A percentile compares a stretch with the other conserved stretches of the same genome.
These are phyloP conservation scores for Rhynchophorus ferrugineus DNA, from an alignment of 1,140 invertebrate genomes.

Conservation along the genomic window DNA sequence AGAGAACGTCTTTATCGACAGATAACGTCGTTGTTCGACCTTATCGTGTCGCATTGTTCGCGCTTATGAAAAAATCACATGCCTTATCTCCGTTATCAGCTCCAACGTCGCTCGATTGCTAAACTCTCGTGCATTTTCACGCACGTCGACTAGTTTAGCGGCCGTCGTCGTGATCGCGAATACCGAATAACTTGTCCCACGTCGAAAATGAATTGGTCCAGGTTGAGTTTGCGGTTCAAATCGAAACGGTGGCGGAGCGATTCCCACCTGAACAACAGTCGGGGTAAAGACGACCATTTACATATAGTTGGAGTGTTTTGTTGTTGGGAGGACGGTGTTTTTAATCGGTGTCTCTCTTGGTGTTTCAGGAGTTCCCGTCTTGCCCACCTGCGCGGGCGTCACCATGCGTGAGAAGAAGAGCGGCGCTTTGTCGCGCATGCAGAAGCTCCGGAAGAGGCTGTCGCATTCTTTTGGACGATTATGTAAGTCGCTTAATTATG, in stretches of 20 bases:
- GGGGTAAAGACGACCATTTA: no score
- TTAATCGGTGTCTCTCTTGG: constrained; percentile 9
- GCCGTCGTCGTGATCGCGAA: no score
- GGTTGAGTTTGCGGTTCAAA: background rate
- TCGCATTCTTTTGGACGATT: constrained; percentile 86
- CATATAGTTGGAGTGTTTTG: background rate
- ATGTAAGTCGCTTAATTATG: constrained; percentile 61
- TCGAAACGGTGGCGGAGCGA: background rate
- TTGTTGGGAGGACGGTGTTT: background rate
- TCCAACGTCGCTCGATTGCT: no score
- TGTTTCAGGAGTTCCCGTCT: constrained; percentile 49
- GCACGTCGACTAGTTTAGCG: no score
- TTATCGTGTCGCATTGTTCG: no score
- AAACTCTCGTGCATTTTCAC: no score
- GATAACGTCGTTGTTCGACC: no score
- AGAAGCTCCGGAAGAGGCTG: constrained; percentile 83
- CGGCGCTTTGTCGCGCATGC: constrained; percentile 76
- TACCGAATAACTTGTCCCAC: no score
- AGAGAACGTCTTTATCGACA: no score
- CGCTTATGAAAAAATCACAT: no score
- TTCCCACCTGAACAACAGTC: background rate
- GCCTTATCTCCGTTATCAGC: no score
- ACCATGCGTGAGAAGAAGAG: constrained; percentile 86
- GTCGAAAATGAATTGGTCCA: background rate
- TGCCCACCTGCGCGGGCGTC: constrained; percentile 45